phyloP scores from a whole-genome alignment of 2,888 invertebrate genomes.

The Achlya flavicornis region DNA sequence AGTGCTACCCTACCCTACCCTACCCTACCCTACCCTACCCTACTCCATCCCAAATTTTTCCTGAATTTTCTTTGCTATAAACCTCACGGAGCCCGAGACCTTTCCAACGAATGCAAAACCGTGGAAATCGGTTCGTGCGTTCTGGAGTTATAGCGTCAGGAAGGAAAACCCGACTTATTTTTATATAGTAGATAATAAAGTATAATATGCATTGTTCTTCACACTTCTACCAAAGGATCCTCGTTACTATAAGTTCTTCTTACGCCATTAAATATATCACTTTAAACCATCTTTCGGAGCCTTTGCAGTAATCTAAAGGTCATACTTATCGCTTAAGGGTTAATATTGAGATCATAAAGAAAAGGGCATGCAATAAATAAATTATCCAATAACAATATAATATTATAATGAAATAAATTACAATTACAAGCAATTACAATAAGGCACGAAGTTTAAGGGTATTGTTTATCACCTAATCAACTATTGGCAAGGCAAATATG shows the following conservation, averaged over 20 bases:
- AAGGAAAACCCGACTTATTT: no score
- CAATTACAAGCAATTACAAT: constrained; percentile 55
- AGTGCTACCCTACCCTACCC: no score
- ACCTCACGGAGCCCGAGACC: no score
- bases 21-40: no score
- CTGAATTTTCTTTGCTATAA: no score
- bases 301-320: constrained; percentile 4
- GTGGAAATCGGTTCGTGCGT: no score
- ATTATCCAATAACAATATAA: background rate
- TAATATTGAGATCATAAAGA: constrained; percentile 3
- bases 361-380: constrained; percentile 5
- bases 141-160: no score
- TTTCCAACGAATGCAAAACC: no score
- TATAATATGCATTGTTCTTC: no score
- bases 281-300: background rate
- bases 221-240: no score
- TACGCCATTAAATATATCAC: background rate
- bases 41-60: no score
- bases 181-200: no score
- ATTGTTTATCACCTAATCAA: constrained; percentile 57
- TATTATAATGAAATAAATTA: constrained; percentile 42
- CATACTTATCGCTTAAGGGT: constrained; percentile 5
- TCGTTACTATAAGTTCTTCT: background rate
- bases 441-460: constrained; percentile 46
- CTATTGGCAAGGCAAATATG: constrained; percentile 25